These are phyloP conservation scores for Neoascia interrupta DNA, from an alignment of 2,888 invertebrate genomes.

Conservation along the genomic window DNA sequence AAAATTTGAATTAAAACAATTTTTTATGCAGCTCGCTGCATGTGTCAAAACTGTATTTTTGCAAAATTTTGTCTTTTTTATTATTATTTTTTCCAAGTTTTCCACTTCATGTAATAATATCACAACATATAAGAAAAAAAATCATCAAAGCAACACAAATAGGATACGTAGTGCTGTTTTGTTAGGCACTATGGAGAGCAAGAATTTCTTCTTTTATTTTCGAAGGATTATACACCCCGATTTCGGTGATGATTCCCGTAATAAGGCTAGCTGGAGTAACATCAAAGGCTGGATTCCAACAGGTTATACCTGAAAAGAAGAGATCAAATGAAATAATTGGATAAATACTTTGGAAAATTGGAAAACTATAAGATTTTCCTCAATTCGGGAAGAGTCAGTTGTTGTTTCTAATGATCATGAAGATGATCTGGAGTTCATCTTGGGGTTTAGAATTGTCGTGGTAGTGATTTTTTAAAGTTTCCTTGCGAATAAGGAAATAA, in stretches of 20 bases:
- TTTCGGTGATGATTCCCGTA: constrained; percentile 96
- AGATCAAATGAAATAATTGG: constrained; percentile 48
- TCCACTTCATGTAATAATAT: constrained; percentile 65
- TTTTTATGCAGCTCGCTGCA: constrained; percentile 16
- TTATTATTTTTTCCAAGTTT: constrained; percentile 34
- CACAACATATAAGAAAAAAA: constrained; percentile 67
- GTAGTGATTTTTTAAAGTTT: no score
- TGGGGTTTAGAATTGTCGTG: no score
- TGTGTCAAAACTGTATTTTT: constrained; percentile 31
- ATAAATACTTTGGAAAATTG: neutral
- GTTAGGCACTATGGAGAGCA: constrained; percentile 54
- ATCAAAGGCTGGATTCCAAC: constrained; percentile 99
- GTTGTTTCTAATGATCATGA: neutral
- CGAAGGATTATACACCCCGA: constrained; percentile 88
- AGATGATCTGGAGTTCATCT: no score
- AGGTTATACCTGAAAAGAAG: constrained; percentile 88
- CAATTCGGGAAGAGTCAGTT: neutral
- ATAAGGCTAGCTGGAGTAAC: constrained; percentile 96
- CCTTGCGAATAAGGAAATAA: no score
- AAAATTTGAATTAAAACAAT: neutral
- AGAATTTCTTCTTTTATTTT: constrained; percentile 76
- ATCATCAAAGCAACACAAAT: constrained; percentile 52
- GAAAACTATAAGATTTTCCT: no score
- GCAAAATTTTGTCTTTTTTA: constrained; percentile 51
- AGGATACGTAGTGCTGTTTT: constrained; percentile 32